A percentile compares a stretch with the other conserved stretches of the same genome.
phyloP scores from a whole-genome alignment of 2,797 vertebrate species.

The Petrocephalus schoutedeni region DNA sequence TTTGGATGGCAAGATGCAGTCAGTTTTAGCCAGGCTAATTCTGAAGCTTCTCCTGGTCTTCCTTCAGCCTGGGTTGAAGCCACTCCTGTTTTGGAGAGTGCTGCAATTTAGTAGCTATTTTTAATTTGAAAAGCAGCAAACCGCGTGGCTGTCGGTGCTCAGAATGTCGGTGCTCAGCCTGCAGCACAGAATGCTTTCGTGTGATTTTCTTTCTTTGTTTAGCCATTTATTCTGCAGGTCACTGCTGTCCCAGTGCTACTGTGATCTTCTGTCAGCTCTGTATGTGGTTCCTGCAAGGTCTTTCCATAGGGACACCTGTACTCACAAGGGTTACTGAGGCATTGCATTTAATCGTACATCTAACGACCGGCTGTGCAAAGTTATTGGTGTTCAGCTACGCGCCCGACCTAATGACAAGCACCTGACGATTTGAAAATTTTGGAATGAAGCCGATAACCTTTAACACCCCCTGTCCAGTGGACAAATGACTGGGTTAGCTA shows the following conservation, averaged over 20 bases:
- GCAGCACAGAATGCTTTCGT: conserved; percentile 25
- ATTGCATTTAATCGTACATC: neutral
- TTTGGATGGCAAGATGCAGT: conserved; percentile 23
- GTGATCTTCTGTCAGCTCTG: neutral
- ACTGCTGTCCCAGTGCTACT: neutral
- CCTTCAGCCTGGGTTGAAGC: conserved; percentile 55
- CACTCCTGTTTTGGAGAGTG: conserved; percentile 51
- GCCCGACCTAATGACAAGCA: neutral
- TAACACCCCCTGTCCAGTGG: neutral
- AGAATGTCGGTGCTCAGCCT: too few relatives aligned
- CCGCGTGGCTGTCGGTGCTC: conserved; percentile 44
- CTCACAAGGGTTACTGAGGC: neutral
- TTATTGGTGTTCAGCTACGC: neutral
- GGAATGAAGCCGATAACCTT: neutral
- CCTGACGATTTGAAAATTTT: neutral
- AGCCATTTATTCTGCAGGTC: neutral
- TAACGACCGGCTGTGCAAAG: neutral
- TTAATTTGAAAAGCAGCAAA: conserved; percentile 57
- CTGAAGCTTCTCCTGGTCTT: conserved; percentile 47
- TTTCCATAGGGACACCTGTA: neutral
- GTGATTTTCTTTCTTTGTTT: neutral
- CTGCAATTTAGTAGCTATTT: conserved; percentile 74
- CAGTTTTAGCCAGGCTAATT: conserved; percentile 44
- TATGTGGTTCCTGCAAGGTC: neutral
- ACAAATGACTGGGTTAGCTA: neutral